Conservation (phyloP, 2,888 invertebrate genomes). For the Cheilosia grossa region DNA sequence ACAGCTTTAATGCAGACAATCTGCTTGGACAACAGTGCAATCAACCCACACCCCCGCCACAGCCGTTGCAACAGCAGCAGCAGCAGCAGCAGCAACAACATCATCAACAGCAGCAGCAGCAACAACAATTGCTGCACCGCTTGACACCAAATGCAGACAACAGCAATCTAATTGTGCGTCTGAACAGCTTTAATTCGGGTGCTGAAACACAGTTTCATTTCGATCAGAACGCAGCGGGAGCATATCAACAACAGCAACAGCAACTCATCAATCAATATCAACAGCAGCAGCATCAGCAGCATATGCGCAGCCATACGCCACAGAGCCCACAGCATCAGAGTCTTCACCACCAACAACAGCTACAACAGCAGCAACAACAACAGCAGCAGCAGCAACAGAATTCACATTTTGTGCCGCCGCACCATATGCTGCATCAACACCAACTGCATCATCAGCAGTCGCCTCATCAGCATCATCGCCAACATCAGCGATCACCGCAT, state of each 20-base stretch:
- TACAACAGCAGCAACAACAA: slow-evolving; percentile 79
- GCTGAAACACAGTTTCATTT: slow-evolving; percentile 81
- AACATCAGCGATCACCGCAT: slow-evolving; percentile 80
- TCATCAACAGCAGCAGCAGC: slow-evolving; percentile 75
- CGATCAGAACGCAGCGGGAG: slow-evolving; percentile 78
- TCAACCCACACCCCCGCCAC: slow-evolving; percentile 77
- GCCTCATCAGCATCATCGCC: slow-evolving; percentile 78
- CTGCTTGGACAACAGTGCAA: slow-evolving; percentile 79
- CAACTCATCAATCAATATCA: slow-evolving; percentile 75
- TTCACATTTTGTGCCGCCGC: slow-evolving; percentile 77
- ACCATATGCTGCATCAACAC: slow-evolving; percentile 78
- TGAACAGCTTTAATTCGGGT: slow-evolving; percentile 80
- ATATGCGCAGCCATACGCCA: slow-evolving; percentile 78
- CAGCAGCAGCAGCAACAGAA: slow-evolving; percentile 78
- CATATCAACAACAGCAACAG: slow-evolving; percentile 81
- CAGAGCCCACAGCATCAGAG: slow-evolving; percentile 79
- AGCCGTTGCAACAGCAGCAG: slow-evolving; percentile 71
- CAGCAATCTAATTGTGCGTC: slow-evolving; percentile 79
- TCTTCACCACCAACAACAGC: slow-evolving; percentile 79
- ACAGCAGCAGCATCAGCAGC: slow-evolving; percentile 78
- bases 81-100: slow-evolving; percentile 69
- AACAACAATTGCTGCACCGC: slow-evolving; percentile 78
- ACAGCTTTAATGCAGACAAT: slow-evolving; percentile 82
- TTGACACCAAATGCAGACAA: slow-evolving; percentile 80
- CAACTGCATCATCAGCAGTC: slow-evolving; percentile 78